These are phyloP conservation scores for Pachliopta kotzebuea DNA, from an alignment of 2,888 invertebrate genomes.

Conservation along the genomic window DNA sequence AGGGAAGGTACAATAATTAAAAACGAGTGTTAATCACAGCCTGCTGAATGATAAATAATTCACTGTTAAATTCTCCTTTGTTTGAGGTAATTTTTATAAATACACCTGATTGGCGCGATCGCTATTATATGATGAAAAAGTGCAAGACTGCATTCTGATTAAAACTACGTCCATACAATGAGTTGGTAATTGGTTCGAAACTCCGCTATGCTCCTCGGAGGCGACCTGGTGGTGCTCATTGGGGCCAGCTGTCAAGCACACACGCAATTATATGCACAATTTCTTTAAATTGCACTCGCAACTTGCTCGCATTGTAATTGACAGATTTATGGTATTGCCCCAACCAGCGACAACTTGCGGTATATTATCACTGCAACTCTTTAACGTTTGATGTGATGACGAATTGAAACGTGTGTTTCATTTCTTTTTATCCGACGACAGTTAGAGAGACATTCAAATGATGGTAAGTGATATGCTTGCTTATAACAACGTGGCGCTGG, in stretches of 20 bases:
- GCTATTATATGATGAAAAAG: conserved; percentile 28
- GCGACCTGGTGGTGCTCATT: conserved; percentile 20
- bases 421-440: too few species aligned
- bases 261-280: conserved; percentile 30
- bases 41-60: conserved; percentile 8
- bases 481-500: too few species aligned
- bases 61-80: background rate
- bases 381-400: background rate
- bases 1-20: conserved; percentile 13
- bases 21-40: conserved; percentile 9
- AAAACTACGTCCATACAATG: conserved; percentile 16
- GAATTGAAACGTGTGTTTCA: background rate
- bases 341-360: conserved; percentile 18
- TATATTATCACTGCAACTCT: conserved; percentile 20
- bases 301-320: conserved; percentile 29
- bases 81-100: conserved; percentile 9
- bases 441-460: too few species aligned
- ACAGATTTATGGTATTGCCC: conserved; percentile 29
- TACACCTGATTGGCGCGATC: conserved; percentile 22
- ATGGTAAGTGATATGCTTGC: too few species aligned
- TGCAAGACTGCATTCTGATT: conserved; percentile 19
- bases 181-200: conserved; percentile 22
- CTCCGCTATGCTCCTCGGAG: conserved; percentile 8
- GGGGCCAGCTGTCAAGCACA: conserved; percentile 30
- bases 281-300: conserved; percentile 27